Percentiles rank a stretch among this genome's conserved stretches.
These are phyloP conservation scores for Cheilosia vulpina DNA, from an alignment of 2,888 invertebrate species.

Conservation along the genomic window DNA sequence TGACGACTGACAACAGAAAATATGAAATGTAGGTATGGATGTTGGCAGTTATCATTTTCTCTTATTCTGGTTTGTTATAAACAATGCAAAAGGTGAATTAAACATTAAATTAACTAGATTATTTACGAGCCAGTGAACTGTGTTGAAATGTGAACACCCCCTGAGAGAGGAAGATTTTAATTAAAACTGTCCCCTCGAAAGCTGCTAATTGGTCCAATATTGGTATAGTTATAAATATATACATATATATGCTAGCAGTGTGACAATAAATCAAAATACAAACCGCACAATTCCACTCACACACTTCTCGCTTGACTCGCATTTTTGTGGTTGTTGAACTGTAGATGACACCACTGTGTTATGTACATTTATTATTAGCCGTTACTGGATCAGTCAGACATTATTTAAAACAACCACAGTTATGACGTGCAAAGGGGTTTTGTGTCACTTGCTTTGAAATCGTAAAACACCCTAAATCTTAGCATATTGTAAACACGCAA, in stretches of 20 bases:
- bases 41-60: no score
- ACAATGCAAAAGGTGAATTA: not conserved
- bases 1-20: no score
- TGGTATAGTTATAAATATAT: not conserved
- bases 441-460: not conserved
- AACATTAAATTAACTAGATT: constrained; percentile 3
- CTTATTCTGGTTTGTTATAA: no score
- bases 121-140: not conserved
- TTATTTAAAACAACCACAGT: not conserved
- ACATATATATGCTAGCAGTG: not conserved
- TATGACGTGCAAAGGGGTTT: not conserved
- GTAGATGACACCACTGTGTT: no score
- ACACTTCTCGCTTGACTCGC: not conserved
- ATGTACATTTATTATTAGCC: not conserved
- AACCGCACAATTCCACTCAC: not conserved
- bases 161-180: not conserved
- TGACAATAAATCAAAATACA: not conserved
- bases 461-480: no score
- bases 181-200: constrained; percentile 16
- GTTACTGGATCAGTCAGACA: not conserved
- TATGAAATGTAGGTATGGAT: no score
- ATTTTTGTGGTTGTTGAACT: not conserved
- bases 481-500: no score
- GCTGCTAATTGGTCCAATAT: constrained; percentile 22
- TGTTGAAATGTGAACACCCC: not conserved